A percentile compares a stretch with the other conserved stretches of the same genome.
Evolutionary conservation across 2,888 invertebrate species (phyloP).

Genomic region (Tenthredo amoena): DNA sequence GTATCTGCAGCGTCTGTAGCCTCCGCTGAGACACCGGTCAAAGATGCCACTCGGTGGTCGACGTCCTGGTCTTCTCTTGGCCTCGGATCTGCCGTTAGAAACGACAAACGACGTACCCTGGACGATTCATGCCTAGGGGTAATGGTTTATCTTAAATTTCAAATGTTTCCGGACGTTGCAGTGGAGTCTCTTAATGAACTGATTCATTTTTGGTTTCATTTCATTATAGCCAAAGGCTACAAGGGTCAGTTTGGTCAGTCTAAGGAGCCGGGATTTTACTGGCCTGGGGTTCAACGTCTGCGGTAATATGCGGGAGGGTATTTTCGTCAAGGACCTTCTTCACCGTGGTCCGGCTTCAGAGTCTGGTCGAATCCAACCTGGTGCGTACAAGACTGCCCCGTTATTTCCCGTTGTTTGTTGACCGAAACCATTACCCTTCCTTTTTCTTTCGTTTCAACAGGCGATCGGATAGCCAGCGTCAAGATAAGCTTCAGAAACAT

Average conservation of each 20-base stretch:
- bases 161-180: neutral
- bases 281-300: conserved; percentile 93
- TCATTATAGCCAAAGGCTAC: conserved; percentile 79
- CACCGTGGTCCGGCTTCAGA: conserved; percentile 94
- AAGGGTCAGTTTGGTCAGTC: conserved; percentile 84
- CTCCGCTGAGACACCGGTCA: conserved; percentile 61
- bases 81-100: conserved; percentile 70
- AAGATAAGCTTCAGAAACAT: conserved; percentile 93
- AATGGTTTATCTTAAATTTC: conserved; percentile 58
- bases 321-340: conserved; percentile 92
- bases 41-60: conserved; percentile 71
- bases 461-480: conserved; percentile 92
- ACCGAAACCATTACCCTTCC: neutral
- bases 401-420: neutral
- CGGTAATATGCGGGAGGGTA: conserved; percentile 95
- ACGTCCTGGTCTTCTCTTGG: conserved; percentile 79
- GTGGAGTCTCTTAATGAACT: conserved; percentile 20
- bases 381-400: conserved; percentile 77
- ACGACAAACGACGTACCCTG: conserved; percentile 80
- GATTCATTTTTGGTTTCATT: conserved; percentile 59
- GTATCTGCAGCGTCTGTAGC: conserved; percentile 61
- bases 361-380: conserved; percentile 89
- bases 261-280: conserved; percentile 93
- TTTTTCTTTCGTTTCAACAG: conserved; percentile 78
- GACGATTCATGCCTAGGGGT: conserved; percentile 82